Evolutionary conservation across 1,140 invertebrate genomes (phyloP), one percentile per base, ranked within the genome.

Genomic region (Drosophila fuyamai): DNA sequence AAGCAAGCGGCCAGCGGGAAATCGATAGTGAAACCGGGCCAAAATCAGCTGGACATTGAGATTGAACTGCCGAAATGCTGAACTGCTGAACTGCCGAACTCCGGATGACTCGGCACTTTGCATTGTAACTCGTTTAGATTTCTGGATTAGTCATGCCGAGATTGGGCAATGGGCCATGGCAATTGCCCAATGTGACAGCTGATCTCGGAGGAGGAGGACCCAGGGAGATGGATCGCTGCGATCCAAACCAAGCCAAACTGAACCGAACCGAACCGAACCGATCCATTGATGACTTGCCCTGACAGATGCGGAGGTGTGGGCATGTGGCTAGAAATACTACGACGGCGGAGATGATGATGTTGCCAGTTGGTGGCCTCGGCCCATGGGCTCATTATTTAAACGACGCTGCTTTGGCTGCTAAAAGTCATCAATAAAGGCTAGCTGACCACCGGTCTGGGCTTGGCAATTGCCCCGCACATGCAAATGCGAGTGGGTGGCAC

Each of bases 331-430:
- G 48, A 51, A 51, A 51, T 51, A 44, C 36, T 38, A 10, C 36
- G 36, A 12, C 36, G 7, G 14, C 8, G 32, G 47, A 50, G 76
- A 81, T 77, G 71, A 58, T 67, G 75, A 76, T 75, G 67, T 40
- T 14, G 43, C 43, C 29, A 57, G 55, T 51, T 63, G 46, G 36
- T 67, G 70, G 74, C 74, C 60, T 58, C 78, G 68, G 78, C 68
- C 80, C 74, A 50, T 68, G 74, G 72, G 79, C 83, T 88, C 83
- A 88, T 88, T 88, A 88, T 88, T 88, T 88, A 88, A 88, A 89
- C 83, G 84, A 88, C 76, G 83, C 76, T 88, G 84, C 79, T 65
- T 82, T 73, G 83, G 57, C 84, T 83, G 83, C 75, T 88, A 88
- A 88, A 88, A 88, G 83, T 86, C 83, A 88, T 88, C 83, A 88